These are phyloP conservation scores for Myiagra hebetior DNA, from an alignment of 2,113 vertebrate genomes.

Conservation along the genomic window DNA sequence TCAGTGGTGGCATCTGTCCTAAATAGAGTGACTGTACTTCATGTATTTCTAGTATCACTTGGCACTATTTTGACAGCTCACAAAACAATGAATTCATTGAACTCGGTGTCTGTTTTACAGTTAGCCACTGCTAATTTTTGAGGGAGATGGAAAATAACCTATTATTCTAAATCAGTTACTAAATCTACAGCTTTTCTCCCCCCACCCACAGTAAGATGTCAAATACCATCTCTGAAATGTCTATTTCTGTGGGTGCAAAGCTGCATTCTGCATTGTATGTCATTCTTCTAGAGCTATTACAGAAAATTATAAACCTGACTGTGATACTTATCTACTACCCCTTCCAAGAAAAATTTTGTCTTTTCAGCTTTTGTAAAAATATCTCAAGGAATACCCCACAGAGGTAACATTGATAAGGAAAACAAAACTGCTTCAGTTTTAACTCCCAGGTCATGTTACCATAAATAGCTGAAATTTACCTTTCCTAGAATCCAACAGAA, in stretches of 20 bases:
- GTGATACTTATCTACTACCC: neutral
- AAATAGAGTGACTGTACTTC: neutral
- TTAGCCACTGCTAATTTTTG: neutral
- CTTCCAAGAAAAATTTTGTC: neutral
- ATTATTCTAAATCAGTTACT: neutral
- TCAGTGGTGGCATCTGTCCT: neutral
- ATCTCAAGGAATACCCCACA: neutral
- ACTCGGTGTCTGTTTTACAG: neutral
- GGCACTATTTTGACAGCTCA: neutral
- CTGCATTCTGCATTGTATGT: neutral
- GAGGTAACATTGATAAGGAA: neutral
- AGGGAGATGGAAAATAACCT: neutral
- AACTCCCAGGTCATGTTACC: neutral
- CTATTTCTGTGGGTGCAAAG: neutral
- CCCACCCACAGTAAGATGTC: neutral
- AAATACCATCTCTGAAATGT: neutral
- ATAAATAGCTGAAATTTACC: neutral
- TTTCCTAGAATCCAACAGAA: neutral
- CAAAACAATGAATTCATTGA: neutral
- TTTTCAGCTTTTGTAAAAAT: neutral
- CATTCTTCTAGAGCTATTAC: neutral
- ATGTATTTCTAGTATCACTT: neutral
- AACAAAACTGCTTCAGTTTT: neutral
- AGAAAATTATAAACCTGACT: neutral
- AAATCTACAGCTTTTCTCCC: neutral